Base-by-base conservation (phyloP, 2,797 vertebrate genomes). In the Paedocypris micromegethes region DNA sequence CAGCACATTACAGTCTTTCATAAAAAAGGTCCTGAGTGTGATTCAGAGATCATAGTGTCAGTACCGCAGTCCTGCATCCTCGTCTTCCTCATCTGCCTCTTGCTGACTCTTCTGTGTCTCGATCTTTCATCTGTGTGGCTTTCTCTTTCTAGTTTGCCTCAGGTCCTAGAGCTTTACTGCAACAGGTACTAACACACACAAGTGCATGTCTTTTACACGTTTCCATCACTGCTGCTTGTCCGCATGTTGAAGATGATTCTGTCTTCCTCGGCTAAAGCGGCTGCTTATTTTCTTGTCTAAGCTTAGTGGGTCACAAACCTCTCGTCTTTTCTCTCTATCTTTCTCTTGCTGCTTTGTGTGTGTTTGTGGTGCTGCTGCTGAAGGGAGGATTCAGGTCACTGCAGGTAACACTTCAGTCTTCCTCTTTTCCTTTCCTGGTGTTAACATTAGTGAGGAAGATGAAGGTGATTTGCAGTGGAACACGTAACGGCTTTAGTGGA, bases 321-420 rank as follows among this genome's bases (percentile, higher is more conserved):
- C 79, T 77, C 68, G 57, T 79, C 72, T 70, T 59, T 72, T 62
- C 73, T 74, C 73, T 72, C 72, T 81, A 76, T 85, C 82, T 81
- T 64, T 70, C 75, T 79, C 81, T 85, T 86, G 85, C 81, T 78
- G 82, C 82, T 79, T 79, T 74, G 9, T 83, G 54, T 41, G 58
- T 72, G 45, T 61, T 23, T 56, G 3, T 49, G 66, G 89, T 81
- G 74, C 88, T 86, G 87, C 90, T 94, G 87, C 90, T 94, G 87
- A 93, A 97, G 93, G 93, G 93, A 94, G 92, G 91, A 94, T 97
- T 98, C 93, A 95, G 93, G 90, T 96, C 95, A 81, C 90, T 98
- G 83, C 95, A 96, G 94, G 94, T 97, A 97, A 95, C 5, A 6
- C 50, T 45, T 44, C 9, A n/a, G 5, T 43, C 38, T 40, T 48